Base-by-base conservation (phyloP, 2,797 vertebrate genomes). In the Gymnoscopelus braueri region DNA sequence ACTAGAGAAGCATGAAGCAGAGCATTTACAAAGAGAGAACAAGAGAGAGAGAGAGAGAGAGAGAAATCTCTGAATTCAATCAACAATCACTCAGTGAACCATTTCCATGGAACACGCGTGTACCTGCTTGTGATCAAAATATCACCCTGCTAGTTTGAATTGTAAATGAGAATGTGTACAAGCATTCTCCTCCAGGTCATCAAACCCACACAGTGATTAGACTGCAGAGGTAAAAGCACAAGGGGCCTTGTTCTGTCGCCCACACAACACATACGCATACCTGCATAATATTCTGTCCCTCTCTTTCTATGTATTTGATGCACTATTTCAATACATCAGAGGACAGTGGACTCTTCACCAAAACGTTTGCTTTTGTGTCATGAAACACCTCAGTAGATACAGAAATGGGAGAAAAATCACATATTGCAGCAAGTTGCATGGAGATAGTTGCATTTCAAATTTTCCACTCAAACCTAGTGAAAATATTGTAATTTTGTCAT, bases 231-330 rank as follows among this genome's bases (percentile, higher is more conserved):
- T 81, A 78, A 81, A 88, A 66, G 72, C 54, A 76, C 71, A 80
- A 82, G 76, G 77, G 81, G 79, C 76, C 84, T 84, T 84, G 75
- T 74, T 88, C 87, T 77, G 49, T 73, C 74, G 32, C 88, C 84
- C 84, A 77, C 90, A 29, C 69, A 67, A 67, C 75, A 76, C 71
- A 84, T 77, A 72, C 80, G 47, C 54, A 72, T 63, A 48, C 24
- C 13, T 32, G 8, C 3, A 56, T 61, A 51, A 62, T 14, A 10
- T 52, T 65, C 51, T 55, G 56, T 1, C 52, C 60, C 65, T 19
- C 53, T 61, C 50, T 58, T 5, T 58, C 65, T 56, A 65, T 56
- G 12, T 55, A 53, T 59, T 73, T 13, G 53, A 10, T 26, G 53
- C 1, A 55, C 49, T 35, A 68, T 70, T 4, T 44, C 39, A 44